phyloP scores from a whole-genome alignment of 92 coral and sea anemone species.

The Diadumene lineata region DNA sequence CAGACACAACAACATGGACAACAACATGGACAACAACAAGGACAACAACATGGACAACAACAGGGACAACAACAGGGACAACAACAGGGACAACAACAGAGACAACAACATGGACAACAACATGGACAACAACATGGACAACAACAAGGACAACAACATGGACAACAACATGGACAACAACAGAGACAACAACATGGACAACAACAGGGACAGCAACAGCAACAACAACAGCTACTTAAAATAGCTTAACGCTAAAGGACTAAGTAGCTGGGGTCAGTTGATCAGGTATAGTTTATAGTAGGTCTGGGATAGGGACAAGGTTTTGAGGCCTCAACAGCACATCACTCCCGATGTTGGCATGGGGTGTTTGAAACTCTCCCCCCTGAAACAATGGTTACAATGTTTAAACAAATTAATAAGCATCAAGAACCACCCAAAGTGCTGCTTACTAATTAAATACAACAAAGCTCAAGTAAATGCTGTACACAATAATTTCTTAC shows the following conservation, averaged over 20 bases:
- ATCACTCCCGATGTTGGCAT: too few relatives aligned
- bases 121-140: not conserved
- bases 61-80: not conserved
- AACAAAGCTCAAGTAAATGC: too few relatives aligned
- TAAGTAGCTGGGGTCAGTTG: too few relatives aligned
- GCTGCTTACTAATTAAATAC: too few relatives aligned
- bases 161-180: not conserved
- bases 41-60: not conserved
- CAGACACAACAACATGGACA: not conserved
- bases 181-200: not conserved
- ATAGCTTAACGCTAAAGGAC: too few relatives aligned
- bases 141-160: not conserved
- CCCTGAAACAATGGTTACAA: too few relatives aligned
- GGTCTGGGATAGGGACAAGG: too few relatives aligned
- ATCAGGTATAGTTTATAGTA: too few relatives aligned
- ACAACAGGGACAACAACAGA: not conserved
- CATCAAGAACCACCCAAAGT: too few relatives aligned
- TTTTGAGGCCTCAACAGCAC: too few relatives aligned
- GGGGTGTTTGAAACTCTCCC: too few relatives aligned
- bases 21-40: not conserved
- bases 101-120: not conserved
- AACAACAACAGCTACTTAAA: not conserved
- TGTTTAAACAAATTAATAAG: too few relatives aligned
- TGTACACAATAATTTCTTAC: slow-evolving; percentile 38
- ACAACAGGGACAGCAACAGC: not conserved